Conservation (phyloP, 2,113 vertebrate species). For the Pongo pygmaeus region DNA sequence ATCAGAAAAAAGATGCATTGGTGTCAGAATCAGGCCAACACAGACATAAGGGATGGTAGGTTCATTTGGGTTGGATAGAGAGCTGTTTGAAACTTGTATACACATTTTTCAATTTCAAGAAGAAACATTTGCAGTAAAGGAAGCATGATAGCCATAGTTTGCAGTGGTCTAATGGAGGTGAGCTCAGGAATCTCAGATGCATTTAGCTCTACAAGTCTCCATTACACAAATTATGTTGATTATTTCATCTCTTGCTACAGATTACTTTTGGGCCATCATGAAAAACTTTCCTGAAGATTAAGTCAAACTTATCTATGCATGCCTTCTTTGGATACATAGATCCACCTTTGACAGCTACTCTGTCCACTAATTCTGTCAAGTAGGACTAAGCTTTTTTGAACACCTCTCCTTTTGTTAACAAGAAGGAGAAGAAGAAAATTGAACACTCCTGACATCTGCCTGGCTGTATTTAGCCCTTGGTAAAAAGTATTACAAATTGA, state of each 20-base stretch:
- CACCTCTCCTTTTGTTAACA: background rate
- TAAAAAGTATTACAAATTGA: conserved; percentile 35
- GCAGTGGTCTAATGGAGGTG: background rate
- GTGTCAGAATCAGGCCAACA: background rate
- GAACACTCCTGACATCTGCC: background rate
- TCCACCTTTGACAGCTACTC: background rate
- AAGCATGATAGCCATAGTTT: background rate
- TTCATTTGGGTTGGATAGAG: background rate
- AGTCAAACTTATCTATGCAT: background rate
- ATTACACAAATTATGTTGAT: background rate
- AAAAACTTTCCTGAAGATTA: background rate
- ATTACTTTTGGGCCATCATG: background rate
- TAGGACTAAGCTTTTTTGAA: background rate
- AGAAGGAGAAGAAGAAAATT: background rate
- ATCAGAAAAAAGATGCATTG: background rate
- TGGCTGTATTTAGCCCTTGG: background rate
- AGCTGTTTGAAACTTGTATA: background rate
- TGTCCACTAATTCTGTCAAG: background rate
- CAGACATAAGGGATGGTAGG: background rate
- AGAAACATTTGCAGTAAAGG: background rate
- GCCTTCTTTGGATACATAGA: background rate
- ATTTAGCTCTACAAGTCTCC: background rate
- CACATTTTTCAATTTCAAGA: background rate
- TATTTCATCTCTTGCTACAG: background rate
- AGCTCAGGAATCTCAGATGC: background rate